Percentiles rank a stretch among this genome's conserved stretches.
Conservation (phyloP, 30 jellyfish, hydroid and myxozoan species). For the Nemopilema nomurai region DNA sequence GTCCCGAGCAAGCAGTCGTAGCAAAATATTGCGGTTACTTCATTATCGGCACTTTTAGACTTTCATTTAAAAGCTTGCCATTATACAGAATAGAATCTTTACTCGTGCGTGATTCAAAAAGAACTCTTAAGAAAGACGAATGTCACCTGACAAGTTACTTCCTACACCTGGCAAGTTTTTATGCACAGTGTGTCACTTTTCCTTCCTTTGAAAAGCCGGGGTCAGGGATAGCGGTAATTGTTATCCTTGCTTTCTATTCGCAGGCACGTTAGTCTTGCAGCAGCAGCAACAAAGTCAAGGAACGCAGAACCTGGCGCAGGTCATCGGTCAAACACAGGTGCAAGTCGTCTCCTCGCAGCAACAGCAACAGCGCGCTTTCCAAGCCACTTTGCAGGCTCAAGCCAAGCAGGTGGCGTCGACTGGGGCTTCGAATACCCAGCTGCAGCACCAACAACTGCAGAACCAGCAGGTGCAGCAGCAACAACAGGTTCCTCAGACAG, state of each 20-base stretch:
- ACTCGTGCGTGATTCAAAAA: too few relatives aligned
- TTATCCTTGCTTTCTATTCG: not conserved
- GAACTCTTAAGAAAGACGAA: too few relatives aligned
- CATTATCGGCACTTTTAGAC: too few relatives aligned
- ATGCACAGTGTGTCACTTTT: not conserved
- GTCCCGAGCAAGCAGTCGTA: too few relatives aligned
- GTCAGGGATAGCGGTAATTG: not conserved
- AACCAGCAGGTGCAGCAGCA: constrained; percentile 54
- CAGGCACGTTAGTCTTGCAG: constrained; percentile 82
- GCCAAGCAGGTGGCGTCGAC: constrained; percentile 63
- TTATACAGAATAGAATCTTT: too few relatives aligned
- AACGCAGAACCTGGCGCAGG: constrained; percentile 69
- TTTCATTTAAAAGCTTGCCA: too few relatives aligned
- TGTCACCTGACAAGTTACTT: too few relatives aligned
- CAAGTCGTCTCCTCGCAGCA: constrained; percentile 84
- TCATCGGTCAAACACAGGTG: constrained; percentile 72
- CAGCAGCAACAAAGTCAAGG: constrained; percentile 78
- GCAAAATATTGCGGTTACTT: too few relatives aligned
- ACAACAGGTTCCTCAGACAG: constrained; percentile 59
- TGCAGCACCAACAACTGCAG: constrained; percentile 48
- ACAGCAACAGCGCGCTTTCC: constrained; percentile 87
- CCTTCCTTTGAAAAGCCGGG: not conserved
- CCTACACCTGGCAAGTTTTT: too few relatives aligned
- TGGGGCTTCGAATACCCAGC: constrained; percentile 32
- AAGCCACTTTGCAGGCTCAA: constrained; percentile 84